These are phyloP conservation scores for Sinotaia quadrata DNA, from an alignment of 2,888 invertebrate species.

Conservation along the genomic window DNA sequence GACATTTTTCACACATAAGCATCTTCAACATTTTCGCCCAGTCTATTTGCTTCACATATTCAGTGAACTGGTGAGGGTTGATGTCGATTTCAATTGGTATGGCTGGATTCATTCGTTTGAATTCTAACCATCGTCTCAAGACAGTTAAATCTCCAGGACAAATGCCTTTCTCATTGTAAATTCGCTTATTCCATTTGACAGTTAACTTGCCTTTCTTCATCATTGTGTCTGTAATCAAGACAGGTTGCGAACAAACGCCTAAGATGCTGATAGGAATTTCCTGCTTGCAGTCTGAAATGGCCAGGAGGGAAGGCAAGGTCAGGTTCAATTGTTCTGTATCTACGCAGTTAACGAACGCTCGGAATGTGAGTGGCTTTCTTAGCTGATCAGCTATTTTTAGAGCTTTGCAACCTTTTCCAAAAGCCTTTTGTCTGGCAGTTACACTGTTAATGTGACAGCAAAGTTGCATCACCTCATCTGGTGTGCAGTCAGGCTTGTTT, in stretches of 20 bases:
- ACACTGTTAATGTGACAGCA: slow-evolving; percentile 44
- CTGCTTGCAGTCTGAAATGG: slow-evolving; percentile 34
- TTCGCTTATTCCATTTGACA: slow-evolving; percentile 44
- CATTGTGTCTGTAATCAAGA: slow-evolving; percentile 29
- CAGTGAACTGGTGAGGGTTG: slow-evolving; percentile 4
- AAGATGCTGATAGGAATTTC: slow-evolving; percentile 41
- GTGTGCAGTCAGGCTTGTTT: slow-evolving; percentile 31
- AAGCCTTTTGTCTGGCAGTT: slow-evolving; percentile 41
- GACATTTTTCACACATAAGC: not conserved
- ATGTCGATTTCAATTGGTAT: not conserved
- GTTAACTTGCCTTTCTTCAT: slow-evolving; percentile 31
- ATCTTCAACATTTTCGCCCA: slow-evolving; percentile 20
- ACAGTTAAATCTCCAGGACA: not conserved
- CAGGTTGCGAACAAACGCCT: slow-evolving; percentile 42
- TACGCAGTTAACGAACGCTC: slow-evolving; percentile 40
- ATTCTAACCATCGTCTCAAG: not conserved
- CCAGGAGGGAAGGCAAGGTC: slow-evolving; percentile 39
- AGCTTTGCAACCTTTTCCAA: slow-evolving; percentile 39
- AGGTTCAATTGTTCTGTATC: slow-evolving; percentile 40
- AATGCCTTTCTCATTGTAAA: slow-evolving; percentile 32
- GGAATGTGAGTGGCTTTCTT: slow-evolving; percentile 34
- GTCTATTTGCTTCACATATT: not conserved
- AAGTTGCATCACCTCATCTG: slow-evolving; percentile 39
- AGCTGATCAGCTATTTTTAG: slow-evolving; percentile 40
- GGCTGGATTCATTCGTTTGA: not conserved